A percentile compares a stretch with the other conserved stretches of the same genome.
Evolutionary conservation across 1,140 invertebrate genomes (phyloP).

Genomic region (Bombyx mandarina): DNA sequence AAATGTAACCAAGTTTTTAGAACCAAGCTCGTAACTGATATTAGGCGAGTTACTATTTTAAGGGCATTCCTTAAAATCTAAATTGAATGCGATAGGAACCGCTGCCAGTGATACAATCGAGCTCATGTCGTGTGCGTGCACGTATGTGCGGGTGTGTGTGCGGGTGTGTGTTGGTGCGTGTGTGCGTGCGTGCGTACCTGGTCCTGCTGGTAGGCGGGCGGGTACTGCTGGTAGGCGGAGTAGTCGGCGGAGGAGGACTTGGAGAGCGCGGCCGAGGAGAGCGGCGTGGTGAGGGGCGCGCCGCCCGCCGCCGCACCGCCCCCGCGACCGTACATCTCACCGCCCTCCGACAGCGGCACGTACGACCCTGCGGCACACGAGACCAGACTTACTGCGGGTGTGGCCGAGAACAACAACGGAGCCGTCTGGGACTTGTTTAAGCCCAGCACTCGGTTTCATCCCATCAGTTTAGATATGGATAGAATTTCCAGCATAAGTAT

Average conservation of each 20-base stretch:
- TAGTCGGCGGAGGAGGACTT: constrained; percentile 65
- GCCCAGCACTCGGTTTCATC: no score
- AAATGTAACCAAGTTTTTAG: no score
- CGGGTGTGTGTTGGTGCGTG: constrained; percentile 6
- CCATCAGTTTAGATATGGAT: no score
- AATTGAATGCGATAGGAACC: no score
- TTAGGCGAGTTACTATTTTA: no score
- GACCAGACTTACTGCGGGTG: no score
- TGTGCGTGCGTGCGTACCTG: constrained; percentile 39
- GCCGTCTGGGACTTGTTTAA: no score
- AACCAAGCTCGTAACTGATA: no score
- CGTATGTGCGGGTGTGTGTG: constrained; percentile 8
- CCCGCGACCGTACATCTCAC: constrained; percentile 64
- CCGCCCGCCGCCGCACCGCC: constrained; percentile 46
- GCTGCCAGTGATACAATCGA: no score
- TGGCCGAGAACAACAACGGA: no score
- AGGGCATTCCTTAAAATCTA: no score
- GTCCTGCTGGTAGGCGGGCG: constrained; percentile 69
- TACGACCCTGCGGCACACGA: constrained; percentile 39
- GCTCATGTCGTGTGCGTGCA: background rate
- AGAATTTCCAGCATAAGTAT: no score
- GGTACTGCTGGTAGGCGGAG: constrained; percentile 69
- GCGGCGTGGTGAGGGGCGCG: constrained; percentile 52
- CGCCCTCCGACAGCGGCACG: constrained; percentile 64
- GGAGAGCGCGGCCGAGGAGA: constrained; percentile 55